These are phyloP conservation scores for Leucoraja ocellata DNA, from an alignment of 2,797 vertebrate genomes.

Conservation along the genomic window DNA sequence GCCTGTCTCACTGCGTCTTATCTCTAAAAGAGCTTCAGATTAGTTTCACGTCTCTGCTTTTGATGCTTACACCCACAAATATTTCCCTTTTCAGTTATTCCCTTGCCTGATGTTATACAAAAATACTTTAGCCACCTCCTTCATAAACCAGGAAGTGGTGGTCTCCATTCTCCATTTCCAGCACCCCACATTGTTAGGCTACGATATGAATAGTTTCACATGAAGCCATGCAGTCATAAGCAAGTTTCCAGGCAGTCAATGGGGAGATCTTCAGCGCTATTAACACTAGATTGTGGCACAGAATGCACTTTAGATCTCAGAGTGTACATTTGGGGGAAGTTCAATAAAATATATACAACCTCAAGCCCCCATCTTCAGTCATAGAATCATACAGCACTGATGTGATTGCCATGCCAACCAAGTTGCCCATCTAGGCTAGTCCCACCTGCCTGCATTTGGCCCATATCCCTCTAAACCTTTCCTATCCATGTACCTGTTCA, in stretches of 20 bases:
- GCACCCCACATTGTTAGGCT: background rate
- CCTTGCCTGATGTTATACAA: background rate
- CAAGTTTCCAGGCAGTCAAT: background rate
- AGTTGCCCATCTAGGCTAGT: too few relatives aligned
- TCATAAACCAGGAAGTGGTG: background rate
- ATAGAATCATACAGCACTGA: too few relatives aligned
- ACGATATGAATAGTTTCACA: background rate
- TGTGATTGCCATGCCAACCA: too few relatives aligned
- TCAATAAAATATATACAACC: background rate
- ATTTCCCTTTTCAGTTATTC: background rate
- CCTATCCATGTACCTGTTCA: too few relatives aligned
- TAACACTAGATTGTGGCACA: background rate
- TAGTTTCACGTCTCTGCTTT: background rate
- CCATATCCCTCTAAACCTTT: too few relatives aligned
- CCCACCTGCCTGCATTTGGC: too few relatives aligned
- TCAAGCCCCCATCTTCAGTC: background rate
- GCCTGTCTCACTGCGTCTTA: background rate
- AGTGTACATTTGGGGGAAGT: background rate
- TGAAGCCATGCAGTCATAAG: background rate
- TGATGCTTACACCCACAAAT: background rate
- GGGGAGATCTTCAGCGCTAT: background rate
- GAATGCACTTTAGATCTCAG: background rate
- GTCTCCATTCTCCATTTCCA: background rate
- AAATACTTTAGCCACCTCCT: background rate
- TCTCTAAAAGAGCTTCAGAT: background rate